phyloP scores from a whole-genome alignment of 2,797 vertebrate species.

The Enteromius radiatus region DNA sequence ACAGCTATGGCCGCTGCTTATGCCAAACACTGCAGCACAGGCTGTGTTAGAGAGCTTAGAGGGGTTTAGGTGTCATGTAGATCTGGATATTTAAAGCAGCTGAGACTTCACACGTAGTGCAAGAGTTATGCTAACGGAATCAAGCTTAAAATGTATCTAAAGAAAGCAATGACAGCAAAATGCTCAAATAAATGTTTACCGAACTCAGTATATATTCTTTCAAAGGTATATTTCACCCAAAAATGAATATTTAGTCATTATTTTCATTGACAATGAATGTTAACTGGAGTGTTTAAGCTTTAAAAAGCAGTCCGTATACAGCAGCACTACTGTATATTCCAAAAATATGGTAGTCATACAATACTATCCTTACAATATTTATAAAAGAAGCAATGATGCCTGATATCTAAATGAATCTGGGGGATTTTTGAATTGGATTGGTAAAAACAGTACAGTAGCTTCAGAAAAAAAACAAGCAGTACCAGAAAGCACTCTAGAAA shows the following conservation, averaged over 20 bases:
- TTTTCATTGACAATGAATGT: background rate
- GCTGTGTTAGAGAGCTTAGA: background rate
- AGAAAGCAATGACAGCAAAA: background rate
- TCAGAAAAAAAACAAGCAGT: background rate
- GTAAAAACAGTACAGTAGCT: background rate
- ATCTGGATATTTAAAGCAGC: constrained; percentile 21
- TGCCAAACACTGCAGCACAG: constrained; percentile 27
- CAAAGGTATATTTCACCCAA: background rate
- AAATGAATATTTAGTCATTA: background rate
- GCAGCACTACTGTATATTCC: background rate
- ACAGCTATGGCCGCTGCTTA: constrained; percentile 3
- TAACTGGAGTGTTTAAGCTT: background rate
- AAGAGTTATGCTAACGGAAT: constrained; percentile 8
- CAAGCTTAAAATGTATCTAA: background rate
- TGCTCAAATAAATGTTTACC: background rate
- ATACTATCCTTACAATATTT: background rate
- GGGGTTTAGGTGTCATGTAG: background rate
- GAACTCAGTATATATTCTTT: background rate
- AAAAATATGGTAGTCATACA: background rate
- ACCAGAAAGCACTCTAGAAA: background rate
- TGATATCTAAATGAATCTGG: background rate
- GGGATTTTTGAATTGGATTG: background rate
- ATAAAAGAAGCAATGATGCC: background rate
- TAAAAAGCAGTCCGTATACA: background rate
- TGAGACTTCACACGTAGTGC: background rate